Evolutionary conservation across 2,113 vertebrate species (phyloP).

Genomic region (Mus spicilegus): DNA sequence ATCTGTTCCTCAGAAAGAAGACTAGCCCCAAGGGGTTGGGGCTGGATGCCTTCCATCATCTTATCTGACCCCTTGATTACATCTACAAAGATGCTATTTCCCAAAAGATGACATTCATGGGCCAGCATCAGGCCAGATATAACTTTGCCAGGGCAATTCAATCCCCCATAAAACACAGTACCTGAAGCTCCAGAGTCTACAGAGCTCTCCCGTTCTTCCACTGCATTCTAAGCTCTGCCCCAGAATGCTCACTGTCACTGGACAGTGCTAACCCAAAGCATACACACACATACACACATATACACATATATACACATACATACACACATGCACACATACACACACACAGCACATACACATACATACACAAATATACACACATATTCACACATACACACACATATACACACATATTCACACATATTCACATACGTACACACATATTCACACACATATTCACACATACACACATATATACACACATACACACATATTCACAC

Average conservation of each 20-base stretch:
- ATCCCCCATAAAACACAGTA: not conserved
- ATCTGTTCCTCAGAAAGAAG: not conserved
- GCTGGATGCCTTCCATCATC: not conserved
- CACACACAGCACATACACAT: too few relatives aligned
- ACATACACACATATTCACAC: too few relatives aligned
- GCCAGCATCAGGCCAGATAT: not conserved
- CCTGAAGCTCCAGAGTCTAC: not conserved
- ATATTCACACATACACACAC: too few relatives aligned
- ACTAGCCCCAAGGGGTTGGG: not conserved
- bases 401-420: too few relatives aligned
- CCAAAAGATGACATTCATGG: not conserved
- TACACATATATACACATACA: too few relatives aligned
- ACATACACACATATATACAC: too few relatives aligned
- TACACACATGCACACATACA: too few relatives aligned
- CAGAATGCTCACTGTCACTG: not conserved
- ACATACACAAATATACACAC: rapidly evolving
- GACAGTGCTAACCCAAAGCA: not conserved
- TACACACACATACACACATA: too few relatives aligned
- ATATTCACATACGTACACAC: too few relatives aligned
- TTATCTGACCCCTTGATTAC: not conserved
- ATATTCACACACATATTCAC: too few relatives aligned
- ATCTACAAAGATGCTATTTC: not conserved
- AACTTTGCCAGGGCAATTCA: not conserved
- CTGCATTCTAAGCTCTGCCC: not conserved
- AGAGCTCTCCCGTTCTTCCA: not conserved